Conservation (phyloP, 1,140 invertebrate species). For the Ostrea denselamellosa region DNA sequence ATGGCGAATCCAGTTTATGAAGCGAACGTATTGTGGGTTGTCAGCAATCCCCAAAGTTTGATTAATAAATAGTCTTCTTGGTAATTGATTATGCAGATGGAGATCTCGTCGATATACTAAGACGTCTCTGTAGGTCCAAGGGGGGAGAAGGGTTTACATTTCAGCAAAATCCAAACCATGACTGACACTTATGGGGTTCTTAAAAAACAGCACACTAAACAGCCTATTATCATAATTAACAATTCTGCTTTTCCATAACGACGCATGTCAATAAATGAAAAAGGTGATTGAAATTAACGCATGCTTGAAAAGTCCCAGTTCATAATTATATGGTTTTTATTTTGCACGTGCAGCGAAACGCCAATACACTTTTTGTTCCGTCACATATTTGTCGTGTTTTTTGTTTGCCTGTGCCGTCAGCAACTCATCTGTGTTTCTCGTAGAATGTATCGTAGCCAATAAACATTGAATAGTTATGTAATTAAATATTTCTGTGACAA, state of each 20-base stretch:
- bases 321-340: constrained; percentile 22
- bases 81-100: constrained; percentile 36
- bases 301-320: constrained; percentile 35
- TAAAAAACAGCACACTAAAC: neutral
- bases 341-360: neutral
- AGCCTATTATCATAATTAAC: constrained; percentile 17
- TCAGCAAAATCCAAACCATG: constrained; percentile 25
- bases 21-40: constrained; percentile 11
- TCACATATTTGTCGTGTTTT: constrained; percentile 8
- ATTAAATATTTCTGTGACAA: neutral
- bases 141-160: neutral
- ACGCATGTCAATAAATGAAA: constrained; percentile 19
- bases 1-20: neutral
- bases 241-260: neutral
- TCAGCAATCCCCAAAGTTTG: constrained; percentile 32
- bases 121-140: constrained; percentile 21
- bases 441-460: neutral
- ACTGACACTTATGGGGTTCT: constrained; percentile 25
- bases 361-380: neutral
- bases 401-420: neutral
- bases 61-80: constrained; percentile 33
- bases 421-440: neutral
- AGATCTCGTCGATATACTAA: neutral
- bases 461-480: neutral
- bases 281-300: constrained; percentile 25